Base-by-base conservation (phyloP, 2,113 vertebrate genomes). In the Nibea coibor region DNA sequence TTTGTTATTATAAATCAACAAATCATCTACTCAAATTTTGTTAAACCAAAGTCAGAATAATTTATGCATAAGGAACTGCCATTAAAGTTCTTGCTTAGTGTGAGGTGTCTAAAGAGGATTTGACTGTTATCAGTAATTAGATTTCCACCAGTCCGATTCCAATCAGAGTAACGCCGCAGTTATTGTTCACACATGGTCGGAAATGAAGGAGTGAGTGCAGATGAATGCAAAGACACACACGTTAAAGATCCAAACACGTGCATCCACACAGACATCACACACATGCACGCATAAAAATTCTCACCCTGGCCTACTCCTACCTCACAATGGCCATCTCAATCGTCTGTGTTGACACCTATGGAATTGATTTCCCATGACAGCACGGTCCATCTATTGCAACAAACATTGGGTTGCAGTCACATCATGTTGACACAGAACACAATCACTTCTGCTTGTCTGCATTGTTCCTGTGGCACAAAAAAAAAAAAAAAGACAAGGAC, bases 281-380 rank as follows among this genome's bases (percentile, higher is more conserved):
- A 65, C 42, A 78, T 64, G 47, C 45, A 48, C 76, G 90, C 53
- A 39, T 19, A 79, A n/a, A 87, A 65, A 66, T 81, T 59, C 61
- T 56, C 56, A 64, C 48, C 53, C 56, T 24, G 5, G 57, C 39
- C 64, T 68, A 39, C 75, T 70, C 65, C 45, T 77, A 75, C 78
- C 81, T 81, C 78, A 78, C 87, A 85, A 73, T 84, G 67, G 65
- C 88, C 72, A 85, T 91, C 78, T 81, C 79, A 82, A 81, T 89
- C 78, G 81, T 81, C 71, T 76, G 64, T 84, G 86, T 85, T 89
- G 91, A 93, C 93, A 90, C 88, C 92, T 90, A 90, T 88, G 82
- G 90, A 93, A 87, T 90, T 93, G 91, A 95, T 95, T 95, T 94
- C 93, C 94, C 93, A 89, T 85, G 91, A 90, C 88, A 91, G 85